Evolutionary conservation across 2,797 vertebrate species (phyloP).

Genomic region (Pterois miles): DNA sequence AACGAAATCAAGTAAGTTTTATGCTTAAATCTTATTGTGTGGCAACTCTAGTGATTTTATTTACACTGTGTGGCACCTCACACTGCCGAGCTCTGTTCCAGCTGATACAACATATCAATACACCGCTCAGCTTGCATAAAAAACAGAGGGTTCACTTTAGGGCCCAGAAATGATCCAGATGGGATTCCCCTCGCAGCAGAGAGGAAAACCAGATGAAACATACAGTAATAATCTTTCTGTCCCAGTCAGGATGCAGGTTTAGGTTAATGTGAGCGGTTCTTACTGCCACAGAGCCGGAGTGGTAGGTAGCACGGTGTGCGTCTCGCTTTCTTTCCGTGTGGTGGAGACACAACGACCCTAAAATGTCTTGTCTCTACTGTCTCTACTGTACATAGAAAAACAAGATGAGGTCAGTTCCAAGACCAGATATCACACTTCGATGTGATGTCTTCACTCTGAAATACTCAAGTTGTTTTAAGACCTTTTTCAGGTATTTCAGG

Average conservation of each 20-base stretch:
- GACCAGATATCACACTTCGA: conserved; percentile 18
- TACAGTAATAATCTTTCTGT: conserved; percentile 1
- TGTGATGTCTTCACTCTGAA: not conserved
- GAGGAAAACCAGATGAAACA: not conserved
- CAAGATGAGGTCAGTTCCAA: conserved; percentile 27
- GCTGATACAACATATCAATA: conserved; percentile 19
- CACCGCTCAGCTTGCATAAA: conserved; percentile 33
- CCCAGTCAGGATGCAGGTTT: conserved; percentile 1
- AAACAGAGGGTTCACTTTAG: conserved; percentile 8
- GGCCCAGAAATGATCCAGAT: too few relatives aligned
- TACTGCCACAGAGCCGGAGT: conserved; percentile 7
- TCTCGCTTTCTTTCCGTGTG: not conserved
- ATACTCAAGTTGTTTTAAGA: conserved; percentile 23
- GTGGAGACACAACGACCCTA: conserved; percentile 9
- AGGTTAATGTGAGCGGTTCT: not conserved
- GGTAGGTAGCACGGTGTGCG: not conserved
- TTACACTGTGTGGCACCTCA: conserved; percentile 3
- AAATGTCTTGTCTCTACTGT: conserved; percentile 10
- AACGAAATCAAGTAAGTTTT: not conserved
- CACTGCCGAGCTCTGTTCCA: conserved; percentile 24
- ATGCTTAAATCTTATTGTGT: not conserved
- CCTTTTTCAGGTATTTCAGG: conserved; percentile 17
- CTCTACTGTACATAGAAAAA: conserved; percentile 29
- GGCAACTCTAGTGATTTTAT: not conserved
- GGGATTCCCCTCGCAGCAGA: not conserved